Base-by-base conservation (phyloP, 2,113 vertebrate species). In the Gavialis gangeticus region DNA sequence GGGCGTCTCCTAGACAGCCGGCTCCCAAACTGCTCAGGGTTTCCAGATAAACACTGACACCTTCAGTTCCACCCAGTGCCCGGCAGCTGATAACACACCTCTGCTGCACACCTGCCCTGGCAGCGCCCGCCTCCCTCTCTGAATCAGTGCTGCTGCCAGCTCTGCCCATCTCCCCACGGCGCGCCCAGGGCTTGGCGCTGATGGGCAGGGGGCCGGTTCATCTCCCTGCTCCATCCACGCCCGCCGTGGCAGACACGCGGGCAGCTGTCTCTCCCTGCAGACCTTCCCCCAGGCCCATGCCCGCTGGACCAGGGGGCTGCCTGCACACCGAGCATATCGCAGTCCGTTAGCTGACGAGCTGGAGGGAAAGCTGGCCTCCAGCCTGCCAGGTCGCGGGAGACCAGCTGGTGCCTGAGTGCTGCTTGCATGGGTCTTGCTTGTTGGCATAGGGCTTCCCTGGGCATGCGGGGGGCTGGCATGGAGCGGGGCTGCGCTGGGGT, bases 381-480 rank as follows among this genome's bases (percentile, higher is more conserved):
- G 15, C 69, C 75, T 78, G 15, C 67, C 88, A 79, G 94, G 24
- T 95, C 90, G 93, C 80, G 67, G 63, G 88, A 84, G 90, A 95
- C 87, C 79, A 88, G 60, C 75, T 46, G 55, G 71, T 87, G 75
- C 82, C 71, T 88, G 91, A 87, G 91, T 88, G 85, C 83, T 3
- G 9, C 89, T 84, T 90, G 77, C 55, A n/a, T 3, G 16, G 25
- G 15, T 17, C 21, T 54, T 13, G 1, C 17, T 28, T 28, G 56
- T 63, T 91, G 64, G 64, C 84, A 58, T 87, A 92, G 67, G 94
- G 91, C 84, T 95, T 86, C 91, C 91, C 78, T 79, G 58, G 62
- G 77, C 84, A 81, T 91, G 73, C 75, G 75, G 80, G 30, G 90
- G 59, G 58, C 66, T 79, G 54, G 82, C 81, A 77, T 24, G 27